Evolutionary conservation across 2,113 vertebrate genomes (phyloP).

Genomic region (Tyrannus savana): DNA sequence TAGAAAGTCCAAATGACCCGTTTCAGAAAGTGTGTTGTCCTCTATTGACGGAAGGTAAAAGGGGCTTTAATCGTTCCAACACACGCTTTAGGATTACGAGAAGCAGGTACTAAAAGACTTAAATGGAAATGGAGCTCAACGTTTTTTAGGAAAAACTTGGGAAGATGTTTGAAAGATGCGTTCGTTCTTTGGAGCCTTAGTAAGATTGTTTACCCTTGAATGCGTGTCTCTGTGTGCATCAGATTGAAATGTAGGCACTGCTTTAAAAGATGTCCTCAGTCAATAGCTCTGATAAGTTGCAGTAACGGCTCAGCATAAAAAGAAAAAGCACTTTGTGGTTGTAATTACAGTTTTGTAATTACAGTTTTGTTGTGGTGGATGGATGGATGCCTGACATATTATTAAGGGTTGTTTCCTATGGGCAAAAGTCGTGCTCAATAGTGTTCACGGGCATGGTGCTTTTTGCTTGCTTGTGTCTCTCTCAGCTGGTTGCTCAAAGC

Average conservation of each 20-base stretch:
- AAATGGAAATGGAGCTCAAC: background rate
- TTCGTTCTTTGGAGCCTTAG: background rate
- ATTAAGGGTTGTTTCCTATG: background rate
- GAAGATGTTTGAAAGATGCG: background rate
- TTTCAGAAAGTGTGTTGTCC: background rate
- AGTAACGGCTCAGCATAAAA: background rate
- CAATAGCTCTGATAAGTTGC: background rate
- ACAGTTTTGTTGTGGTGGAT: background rate
- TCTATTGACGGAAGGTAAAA: background rate
- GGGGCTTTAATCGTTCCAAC: background rate
- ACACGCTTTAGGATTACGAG: background rate
- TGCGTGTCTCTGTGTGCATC: background rate
- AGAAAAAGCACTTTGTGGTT: background rate
- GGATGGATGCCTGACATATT: background rate
- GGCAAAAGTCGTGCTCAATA: background rate
- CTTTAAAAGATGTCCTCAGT: background rate
- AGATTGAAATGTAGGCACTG: background rate
- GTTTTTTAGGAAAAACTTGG: background rate
- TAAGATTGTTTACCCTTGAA: background rate
- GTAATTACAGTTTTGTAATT: background rate
- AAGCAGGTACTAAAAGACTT: background rate
- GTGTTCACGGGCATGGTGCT: accelerated
- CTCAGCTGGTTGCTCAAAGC: background rate
- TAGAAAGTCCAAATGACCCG: background rate
- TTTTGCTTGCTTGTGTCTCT: background rate